These are phyloP conservation scores for Nylanderia fulva DNA, from an alignment of 1,140 invertebrate species.

Conservation along the genomic window DNA sequence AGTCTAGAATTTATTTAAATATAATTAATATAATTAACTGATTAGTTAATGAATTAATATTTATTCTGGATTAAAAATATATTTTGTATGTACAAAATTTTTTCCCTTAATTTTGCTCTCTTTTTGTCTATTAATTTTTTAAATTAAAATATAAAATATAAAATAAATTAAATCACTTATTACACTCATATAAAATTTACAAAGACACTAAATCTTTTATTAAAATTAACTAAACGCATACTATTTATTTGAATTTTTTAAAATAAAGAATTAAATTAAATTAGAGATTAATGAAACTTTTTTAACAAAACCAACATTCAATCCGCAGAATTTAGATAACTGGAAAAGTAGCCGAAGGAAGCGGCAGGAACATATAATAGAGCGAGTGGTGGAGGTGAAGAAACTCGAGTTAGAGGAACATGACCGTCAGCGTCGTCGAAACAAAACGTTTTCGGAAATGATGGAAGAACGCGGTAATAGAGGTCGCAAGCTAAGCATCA, in stretches of 20 bases:
- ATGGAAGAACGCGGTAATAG: slow-evolving; percentile 92
- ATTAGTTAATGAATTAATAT: neutral
- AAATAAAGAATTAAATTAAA: neutral
- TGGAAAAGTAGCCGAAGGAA: slow-evolving; percentile 97
- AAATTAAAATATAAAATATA: neutral
- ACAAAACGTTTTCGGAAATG: slow-evolving; percentile 98
- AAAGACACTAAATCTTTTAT: neutral
- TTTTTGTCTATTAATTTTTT: neutral
- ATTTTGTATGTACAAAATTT: neutral
- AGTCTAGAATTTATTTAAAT: neutral
- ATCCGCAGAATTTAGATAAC: slow-evolving; percentile 94
- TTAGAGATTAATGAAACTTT: neutral
- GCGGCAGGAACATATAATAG: slow-evolving; percentile 95
- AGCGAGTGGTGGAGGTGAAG: slow-evolving; percentile 95
- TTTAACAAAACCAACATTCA: neutral
- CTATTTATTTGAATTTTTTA: neutral
- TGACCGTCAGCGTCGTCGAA: slow-evolving; percentile 90
- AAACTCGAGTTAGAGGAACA: slow-evolving; percentile 93
- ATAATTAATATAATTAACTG: neutral
- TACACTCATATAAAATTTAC: too few relatives aligned
- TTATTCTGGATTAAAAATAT: neutral
- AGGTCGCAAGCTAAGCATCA: slow-evolving; percentile 87
- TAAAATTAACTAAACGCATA: neutral
- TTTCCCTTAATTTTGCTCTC: neutral
- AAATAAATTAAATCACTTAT: neutral